phyloP scores from a whole-genome alignment of 1,140 invertebrate genomes.

The Scaptomyza montana region DNA sequence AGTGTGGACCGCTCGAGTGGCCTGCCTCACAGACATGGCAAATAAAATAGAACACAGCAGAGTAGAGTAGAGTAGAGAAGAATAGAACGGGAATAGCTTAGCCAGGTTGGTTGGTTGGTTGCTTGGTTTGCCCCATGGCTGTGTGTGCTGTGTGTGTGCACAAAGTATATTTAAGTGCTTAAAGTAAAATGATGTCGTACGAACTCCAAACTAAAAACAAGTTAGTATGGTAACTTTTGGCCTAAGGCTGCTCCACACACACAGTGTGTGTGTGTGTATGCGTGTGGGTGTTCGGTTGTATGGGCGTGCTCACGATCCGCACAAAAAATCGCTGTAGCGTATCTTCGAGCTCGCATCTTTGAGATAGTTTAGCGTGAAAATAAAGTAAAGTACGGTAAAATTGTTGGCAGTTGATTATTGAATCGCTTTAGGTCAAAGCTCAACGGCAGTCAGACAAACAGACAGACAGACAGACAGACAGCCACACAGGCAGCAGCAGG shows the following conservation, averaged over 20 bases:
- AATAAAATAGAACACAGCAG: constrained; percentile 67
- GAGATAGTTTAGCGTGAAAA: constrained; percentile 82
- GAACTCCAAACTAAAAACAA: constrained; percentile 83
- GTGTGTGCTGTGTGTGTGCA: constrained; percentile 44
- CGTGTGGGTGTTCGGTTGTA: constrained; percentile 42
- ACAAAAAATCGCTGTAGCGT: constrained; percentile 82
- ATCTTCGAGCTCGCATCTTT: constrained; percentile 81
- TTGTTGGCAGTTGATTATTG: constrained; percentile 82
- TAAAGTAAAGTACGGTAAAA: constrained; percentile 83
- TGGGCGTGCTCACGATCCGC: constrained; percentile 71
- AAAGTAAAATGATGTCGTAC: constrained; percentile 83
- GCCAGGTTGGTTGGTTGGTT: constrained; percentile 29
- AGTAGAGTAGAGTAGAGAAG: constrained; percentile 12
- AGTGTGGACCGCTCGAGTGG: constrained; percentile 78
- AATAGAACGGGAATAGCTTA: constrained; percentile 54
- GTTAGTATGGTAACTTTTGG: constrained; percentile 82
- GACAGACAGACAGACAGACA: constrained; percentile 31
- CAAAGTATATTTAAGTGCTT: constrained; percentile 83
- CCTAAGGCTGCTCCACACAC: constrained; percentile 60
- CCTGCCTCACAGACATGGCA: constrained; percentile 53
- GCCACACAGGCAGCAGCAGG: constrained; percentile 19
- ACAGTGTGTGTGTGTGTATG: constrained; percentile 21
- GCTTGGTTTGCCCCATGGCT: constrained; percentile 28
- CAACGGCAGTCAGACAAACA: constrained; percentile 59
- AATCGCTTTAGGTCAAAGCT: constrained; percentile 82